Evolutionary conservation across 2,797 vertebrate species (phyloP).

Genomic region (Alectoris magna): DNA sequence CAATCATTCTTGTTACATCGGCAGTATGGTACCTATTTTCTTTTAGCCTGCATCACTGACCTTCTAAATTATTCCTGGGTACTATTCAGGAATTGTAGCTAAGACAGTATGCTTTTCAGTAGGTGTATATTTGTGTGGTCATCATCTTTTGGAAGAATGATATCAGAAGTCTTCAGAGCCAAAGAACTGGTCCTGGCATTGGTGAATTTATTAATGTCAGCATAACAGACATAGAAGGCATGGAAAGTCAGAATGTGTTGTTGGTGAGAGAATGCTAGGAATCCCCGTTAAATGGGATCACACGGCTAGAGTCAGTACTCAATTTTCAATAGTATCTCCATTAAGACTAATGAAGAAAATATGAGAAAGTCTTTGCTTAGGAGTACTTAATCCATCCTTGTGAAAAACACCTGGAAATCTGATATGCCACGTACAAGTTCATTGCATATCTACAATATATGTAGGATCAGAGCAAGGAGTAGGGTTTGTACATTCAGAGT

Average conservation of each 20-base stretch:
- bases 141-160: neutral
- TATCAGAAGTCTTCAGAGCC: neutral
- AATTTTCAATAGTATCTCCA: neutral
- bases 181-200: neutral
- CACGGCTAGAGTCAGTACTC: neutral
- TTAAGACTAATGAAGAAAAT: neutral
- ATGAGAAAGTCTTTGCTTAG: neutral
- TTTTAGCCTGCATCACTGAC: neutral
- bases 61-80: neutral
- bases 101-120: neutral
- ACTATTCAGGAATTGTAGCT: neutral
- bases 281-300: neutral
- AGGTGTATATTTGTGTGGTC: neutral
- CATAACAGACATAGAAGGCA: neutral
- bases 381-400: neutral
- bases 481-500: neutral
- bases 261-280: neutral
- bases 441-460: neutral
- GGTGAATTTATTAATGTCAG: neutral
- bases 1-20: neutral
- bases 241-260: neutral
- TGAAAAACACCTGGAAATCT: neutral
- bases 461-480: conserved; percentile 29
- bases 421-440: neutral
- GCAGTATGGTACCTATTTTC: neutral